phyloP scores from a whole-genome alignment of 2,888 invertebrate genomes.

The Drosophila ustulata region DNA sequence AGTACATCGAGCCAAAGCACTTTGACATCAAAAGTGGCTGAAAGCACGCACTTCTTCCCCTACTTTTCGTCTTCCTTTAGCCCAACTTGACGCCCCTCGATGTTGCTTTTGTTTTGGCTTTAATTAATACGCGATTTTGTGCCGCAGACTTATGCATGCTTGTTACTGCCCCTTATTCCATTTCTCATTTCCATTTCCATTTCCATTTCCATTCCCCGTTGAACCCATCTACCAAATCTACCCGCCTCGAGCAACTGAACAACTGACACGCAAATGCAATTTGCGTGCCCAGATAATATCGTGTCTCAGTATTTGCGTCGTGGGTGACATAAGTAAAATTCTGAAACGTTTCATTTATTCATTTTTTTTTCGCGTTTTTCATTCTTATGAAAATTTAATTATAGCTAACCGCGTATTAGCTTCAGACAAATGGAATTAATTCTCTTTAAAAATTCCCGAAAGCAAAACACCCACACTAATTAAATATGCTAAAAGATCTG shows the following conservation, averaged over 20 bases:
- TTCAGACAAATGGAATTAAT: not conserved
- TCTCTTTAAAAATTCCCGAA: not conserved
- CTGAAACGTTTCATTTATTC: conserved; percentile 7
- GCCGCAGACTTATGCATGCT: conserved; percentile 60
- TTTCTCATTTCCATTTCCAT: not conserved
- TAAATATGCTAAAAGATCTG: not conserved
- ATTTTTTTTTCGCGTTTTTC: not conserved
- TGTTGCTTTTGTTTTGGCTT: conserved; percentile 51
- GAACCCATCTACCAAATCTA: not conserved
- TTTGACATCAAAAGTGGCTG: conserved; percentile 40
- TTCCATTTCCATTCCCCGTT: not conserved
- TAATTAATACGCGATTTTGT: conserved; percentile 76
- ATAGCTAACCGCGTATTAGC: conserved; percentile 30
- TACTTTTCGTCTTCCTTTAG: conserved; percentile 1
- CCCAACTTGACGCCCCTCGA: conserved; percentile 24
- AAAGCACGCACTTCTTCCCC: conserved; percentile 37
- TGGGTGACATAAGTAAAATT: conserved; percentile 31
- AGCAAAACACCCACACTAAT: not conserved
- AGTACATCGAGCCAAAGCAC: conserved; percentile 2
- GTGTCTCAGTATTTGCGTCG: conserved; percentile 37
- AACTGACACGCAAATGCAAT: conserved; percentile 74
- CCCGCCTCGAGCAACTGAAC: conserved; percentile 18
- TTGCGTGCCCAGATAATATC: conserved; percentile 64
- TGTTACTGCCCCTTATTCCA: conserved; percentile 10
- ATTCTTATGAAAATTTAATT: conserved; percentile 51